Base-by-base conservation (phyloP, 1,140 invertebrate species). In the Ceratosolen fusciceps region DNA sequence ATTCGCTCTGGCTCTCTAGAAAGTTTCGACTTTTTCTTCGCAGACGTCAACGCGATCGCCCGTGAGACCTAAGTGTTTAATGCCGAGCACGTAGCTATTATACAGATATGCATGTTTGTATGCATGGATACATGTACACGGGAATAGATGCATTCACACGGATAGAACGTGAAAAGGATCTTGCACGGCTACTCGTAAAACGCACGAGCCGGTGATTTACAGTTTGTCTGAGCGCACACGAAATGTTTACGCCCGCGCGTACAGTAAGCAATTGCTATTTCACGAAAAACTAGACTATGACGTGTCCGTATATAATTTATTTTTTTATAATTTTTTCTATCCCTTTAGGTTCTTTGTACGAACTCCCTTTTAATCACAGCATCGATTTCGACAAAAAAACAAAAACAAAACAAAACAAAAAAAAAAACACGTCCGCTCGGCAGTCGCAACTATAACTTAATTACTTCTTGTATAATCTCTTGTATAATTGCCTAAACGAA, bases 181-280 rank as follows among this genome's bases (percentile, higher is more conserved):
- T 31, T 26, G 24, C 29, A 34, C 16, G 72, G 56, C 14, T 74
- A 67, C 54, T 78, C 76, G 56, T 77, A 78, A 78, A 78, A 62
- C 62, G 74, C 34, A n/a, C 58, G 43, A 47, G 24, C 29, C 34
- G 56, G 54, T 78, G 67, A 78, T 78, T 78, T 78, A 78, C 68
- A 78, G 65, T 77, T 77, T 58, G 65, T 77, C 65, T 67, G 68
- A 5, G 47, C 24, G 37, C 34, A 65, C 60, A 37, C 34, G 60
- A 65, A 65, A 34, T 65, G 67, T 68, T 47, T 43, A 68, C n/a
- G n/a, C 39, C 1, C n/a, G 39, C 24, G 31, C n/a, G 26, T 43
- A 26, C 14, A 26, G 24, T 24, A 68, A 26, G 39, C 34, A 47
- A 47, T 68, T 43, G 34, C 67, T 3, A 39, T 31, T 31, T 21